phyloP scores from a whole-genome alignment of 2,797 vertebrate genomes.

The Siniperca obscura region DNA sequence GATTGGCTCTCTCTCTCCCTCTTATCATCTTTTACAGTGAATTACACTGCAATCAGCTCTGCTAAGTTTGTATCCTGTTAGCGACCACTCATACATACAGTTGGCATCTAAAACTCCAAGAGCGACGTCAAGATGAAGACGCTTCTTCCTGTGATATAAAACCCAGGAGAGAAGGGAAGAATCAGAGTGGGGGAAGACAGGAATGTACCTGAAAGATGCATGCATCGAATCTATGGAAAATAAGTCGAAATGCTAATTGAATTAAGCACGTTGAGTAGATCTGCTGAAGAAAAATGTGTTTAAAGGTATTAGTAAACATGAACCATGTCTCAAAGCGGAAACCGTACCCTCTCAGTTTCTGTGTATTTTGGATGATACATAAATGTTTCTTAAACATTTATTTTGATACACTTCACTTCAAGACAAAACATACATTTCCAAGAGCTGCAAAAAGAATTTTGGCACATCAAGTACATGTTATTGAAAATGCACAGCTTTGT shows the following conservation, averaged over 20 bases:
- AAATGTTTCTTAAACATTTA: too few relatives aligned
- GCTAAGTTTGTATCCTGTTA: conserved; percentile 60
- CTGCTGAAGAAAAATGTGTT: background rate
- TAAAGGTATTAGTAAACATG: conserved; percentile 4
- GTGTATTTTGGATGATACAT: too few relatives aligned
- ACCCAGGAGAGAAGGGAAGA: conserved; percentile 13
- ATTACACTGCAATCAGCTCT: conserved; percentile 62
- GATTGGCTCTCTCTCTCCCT: conserved; percentile 44
- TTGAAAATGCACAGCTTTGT: background rate
- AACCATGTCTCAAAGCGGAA: background rate
- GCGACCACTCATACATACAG: conserved; percentile 33
- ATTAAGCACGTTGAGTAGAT: conserved; percentile 30
- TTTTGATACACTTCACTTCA: background rate
- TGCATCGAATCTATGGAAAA: background rate
- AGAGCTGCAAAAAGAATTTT: background rate
- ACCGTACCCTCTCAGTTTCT: background rate
- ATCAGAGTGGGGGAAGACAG: background rate
- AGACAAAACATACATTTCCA: background rate
- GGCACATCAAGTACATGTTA: background rate
- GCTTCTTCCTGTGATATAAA: background rate
- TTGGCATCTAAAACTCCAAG: conserved; percentile 24
- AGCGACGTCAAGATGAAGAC: conserved; percentile 17
- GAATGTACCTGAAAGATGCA: background rate
- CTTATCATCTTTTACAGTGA: conserved; percentile 65
- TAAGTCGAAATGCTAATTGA: conserved; percentile 19